Evolutionary conservation across 2,797 vertebrate genomes (phyloP), one percentile per base, ranked within the genome.

Genomic region (Neoniphon sammara): DNA sequence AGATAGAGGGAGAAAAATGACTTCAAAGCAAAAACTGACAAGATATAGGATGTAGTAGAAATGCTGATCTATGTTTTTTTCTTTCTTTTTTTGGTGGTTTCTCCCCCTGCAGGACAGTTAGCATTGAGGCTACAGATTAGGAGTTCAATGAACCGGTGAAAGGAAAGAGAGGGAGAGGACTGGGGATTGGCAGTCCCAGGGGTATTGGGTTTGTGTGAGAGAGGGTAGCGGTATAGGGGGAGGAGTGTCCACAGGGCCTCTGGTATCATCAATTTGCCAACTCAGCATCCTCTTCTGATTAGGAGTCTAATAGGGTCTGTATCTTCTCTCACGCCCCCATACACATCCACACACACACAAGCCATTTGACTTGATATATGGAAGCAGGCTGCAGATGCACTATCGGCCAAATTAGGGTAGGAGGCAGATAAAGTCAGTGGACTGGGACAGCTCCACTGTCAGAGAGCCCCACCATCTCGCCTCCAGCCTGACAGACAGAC

Each of bases 261-360:
- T 59, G 49, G 52, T 17, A 70, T 73, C 49, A 59, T 44, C 23
- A 46, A 54, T 72, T 70, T 81, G 50, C 83, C 49, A 46, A 56
- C 59, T 88, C 78, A 54, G 75, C 79, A 80, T 66, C 36, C 30
- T 76, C 2, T 50, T 78, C 62, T 66, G 63, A 80, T 85, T 59
- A 66, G 63, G 31, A 56, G n/a, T 69, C 49, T 73, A 78, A 66
- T 30, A 31, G 52, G 58, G 39, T 65, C 54, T 79, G 46, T 59
- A 68, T 72, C 62, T 34, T 15, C 53, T 73, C 39, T 49, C 54
- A 61, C 18, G 65, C 36, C 17, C 57, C 27, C 11, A 52, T 74
- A 59, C 3, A 66, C 65, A 55, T 5, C 3, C 23, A 39, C n/a
- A 46, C 60, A 25, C 25, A 49, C 46, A 70, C 31, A 66, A 10